phyloP scores from a whole-genome alignment of 37 sponge, comb jelly and placozoan genomes.

The Petrosia ficiformis region DNA sequence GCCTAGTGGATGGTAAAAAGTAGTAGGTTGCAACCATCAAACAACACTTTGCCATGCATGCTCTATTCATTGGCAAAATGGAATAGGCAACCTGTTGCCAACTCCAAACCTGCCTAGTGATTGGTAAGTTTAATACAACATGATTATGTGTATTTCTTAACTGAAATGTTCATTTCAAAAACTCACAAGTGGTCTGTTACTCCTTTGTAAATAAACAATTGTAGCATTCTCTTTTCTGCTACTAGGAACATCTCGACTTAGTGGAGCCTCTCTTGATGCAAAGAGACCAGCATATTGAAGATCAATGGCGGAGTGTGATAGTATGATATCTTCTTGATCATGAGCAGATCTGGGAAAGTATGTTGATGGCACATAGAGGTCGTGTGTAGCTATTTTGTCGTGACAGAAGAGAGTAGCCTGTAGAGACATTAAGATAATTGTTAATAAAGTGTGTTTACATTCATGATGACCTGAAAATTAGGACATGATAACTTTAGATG shows the following conservation, averaged over 20 bases:
- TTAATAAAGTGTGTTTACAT: constrained; percentile 6
- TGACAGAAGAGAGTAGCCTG: constrained; percentile 79
- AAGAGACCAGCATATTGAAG: background rate
- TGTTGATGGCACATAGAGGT: constrained; percentile 56
- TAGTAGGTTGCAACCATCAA: no score
- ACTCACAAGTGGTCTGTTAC: constrained; percentile 71
- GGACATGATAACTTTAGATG: no score
- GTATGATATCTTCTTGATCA: constrained; percentile 54
- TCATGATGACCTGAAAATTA: no score
- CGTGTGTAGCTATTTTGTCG: constrained; percentile 70
- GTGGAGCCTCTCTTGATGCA: constrained; percentile 1
- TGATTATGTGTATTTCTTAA: background rate
- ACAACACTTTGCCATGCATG: no score
- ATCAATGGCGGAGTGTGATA: constrained; percentile 30
- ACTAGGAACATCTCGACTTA: constrained; percentile 52
- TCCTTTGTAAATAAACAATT: constrained; percentile 52
- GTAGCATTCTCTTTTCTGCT: constrained; percentile 55
- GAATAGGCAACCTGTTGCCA: no score
- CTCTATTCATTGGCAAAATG: no score
- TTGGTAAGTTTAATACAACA: no score
- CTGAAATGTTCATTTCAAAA: background rate
- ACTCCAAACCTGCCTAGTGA: no score
- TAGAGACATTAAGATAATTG: background rate
- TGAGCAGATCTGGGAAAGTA: constrained; percentile 29
- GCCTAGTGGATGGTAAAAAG: no score